These are phyloP conservation scores for Scatophagus argus DNA, from an alignment of 2,113 vertebrate genomes.

Conservation along the genomic window DNA sequence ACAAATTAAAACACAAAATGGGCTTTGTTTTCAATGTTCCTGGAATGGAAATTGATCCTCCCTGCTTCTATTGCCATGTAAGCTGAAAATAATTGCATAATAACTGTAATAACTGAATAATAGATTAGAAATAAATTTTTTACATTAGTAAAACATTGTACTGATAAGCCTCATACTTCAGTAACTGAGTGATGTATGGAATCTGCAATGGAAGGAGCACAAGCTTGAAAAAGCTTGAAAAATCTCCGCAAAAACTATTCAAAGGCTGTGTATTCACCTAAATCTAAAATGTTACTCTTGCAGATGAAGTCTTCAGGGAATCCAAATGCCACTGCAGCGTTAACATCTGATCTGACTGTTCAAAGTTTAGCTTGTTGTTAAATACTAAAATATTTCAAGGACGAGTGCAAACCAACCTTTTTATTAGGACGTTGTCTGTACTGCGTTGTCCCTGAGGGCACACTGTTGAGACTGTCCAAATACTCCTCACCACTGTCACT, in stretches of 20 bases:
- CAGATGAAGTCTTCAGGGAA: background rate
- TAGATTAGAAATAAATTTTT: background rate
- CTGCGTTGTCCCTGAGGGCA: background rate
- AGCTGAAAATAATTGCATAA: background rate
- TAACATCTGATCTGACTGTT: background rate
- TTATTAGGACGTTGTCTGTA: constrained; percentile 11
- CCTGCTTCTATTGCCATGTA: background rate
- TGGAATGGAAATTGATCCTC: background rate
- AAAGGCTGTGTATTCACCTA: background rate
- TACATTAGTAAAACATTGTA: too few species aligned
- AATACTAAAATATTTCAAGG: background rate
- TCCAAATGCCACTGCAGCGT: background rate
- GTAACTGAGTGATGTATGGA: background rate
- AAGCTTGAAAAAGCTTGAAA: background rate
- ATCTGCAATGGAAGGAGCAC: background rate
- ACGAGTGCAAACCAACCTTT: constrained; percentile 64
- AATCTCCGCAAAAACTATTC: background rate
- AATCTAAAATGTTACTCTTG: background rate
- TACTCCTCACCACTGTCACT: constrained; percentile 78
- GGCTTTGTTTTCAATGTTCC: background rate
- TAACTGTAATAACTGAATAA: too few species aligned
- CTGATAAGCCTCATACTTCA: background rate
- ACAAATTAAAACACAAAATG: background rate
- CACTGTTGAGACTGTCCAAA: constrained; percentile 78
- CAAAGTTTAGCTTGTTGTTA: background rate